Evolutionary conservation across 2,888 invertebrate genomes (phyloP), one percentile per base, ranked within the genome.

Genomic region (Xestoiulus laeticollis): DNA sequence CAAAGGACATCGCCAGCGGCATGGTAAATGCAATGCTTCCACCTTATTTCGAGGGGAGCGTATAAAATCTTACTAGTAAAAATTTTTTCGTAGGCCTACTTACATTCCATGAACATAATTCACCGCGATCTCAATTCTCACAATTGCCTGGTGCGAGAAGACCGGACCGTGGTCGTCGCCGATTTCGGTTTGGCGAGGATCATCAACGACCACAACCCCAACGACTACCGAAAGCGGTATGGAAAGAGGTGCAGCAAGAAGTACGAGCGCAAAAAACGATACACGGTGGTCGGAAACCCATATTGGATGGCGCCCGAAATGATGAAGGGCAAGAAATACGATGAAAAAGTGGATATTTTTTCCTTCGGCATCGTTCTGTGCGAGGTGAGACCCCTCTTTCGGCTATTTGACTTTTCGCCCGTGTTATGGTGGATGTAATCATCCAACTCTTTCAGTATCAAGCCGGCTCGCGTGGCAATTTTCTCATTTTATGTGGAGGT

Each of bases 291-390:
- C 0, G 98, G 98, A 0, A 98, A 97, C 93, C 98, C 98, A 0
- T 98, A 98, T 92, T 98, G 98, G 98, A 98, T 98, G 98, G 98
- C 98, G 0, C 98, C 98, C 0, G 98, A 98, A 92, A 98, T 98
- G 98, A 97, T 98, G 96, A 97, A 96, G 92, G 98, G 98, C 30
- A 96, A 97, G 91, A 96, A 96, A 90, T 98, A 98, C 92, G 98
- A 98, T 91, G 98, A 98, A 92, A 97, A 97, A 92, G 98, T 98
- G 0, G 98, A 98, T 91, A 96, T 98, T 89, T 98, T 98, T 92
- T 98, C 98, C 38, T 98, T 97, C 92, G 98, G 98, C 48, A 98
- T 98, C 89, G 96, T 98, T 89, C 93, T 98, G 4, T 98, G 98
- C 91, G 98, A 98, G 95, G 96, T 96, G 90, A 91, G 92, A 89